Conservation (phyloP, 2,113 vertebrate genomes). For the Phalacrocorax aristotelis region DNA sequence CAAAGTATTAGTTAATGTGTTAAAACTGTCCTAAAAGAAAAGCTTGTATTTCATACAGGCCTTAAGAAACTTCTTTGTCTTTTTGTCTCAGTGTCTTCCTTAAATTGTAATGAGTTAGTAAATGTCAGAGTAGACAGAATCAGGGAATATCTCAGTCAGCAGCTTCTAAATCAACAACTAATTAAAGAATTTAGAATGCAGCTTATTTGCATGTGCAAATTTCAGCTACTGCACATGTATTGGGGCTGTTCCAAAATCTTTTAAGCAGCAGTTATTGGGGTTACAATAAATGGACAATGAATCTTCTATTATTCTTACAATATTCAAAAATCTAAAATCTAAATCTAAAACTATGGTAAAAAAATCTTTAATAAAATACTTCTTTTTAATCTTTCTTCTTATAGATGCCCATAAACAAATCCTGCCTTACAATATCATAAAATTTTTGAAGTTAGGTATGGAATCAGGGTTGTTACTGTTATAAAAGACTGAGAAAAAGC, state of each 20-base stretch:
- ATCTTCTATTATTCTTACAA: background rate
- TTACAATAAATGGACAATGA: constrained; percentile 3
- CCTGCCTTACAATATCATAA: background rate
- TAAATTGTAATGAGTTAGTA: constrained; percentile 13
- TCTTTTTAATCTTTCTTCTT: background rate
- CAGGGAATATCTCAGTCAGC: constrained; percentile 27
- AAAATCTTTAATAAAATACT: background rate
- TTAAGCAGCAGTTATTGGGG: constrained; percentile 8
- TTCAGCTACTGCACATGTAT: constrained; percentile 49
- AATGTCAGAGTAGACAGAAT: constrained; percentile 45
- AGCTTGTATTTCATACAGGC: background rate
- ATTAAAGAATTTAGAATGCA: constrained; percentile 39
- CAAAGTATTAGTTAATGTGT: background rate
- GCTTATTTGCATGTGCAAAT: constrained; percentile 70
- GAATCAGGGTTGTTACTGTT: background rate
- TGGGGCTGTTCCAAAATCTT: constrained; percentile 54
- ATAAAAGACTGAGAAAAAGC: background rate
- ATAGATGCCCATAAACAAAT: background rate
- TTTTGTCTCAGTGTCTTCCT: background rate
- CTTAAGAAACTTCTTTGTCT: background rate
- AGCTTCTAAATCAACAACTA: constrained; percentile 22
- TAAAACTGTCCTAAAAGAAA: background rate
- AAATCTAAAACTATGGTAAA: background rate
- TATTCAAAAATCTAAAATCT: background rate
- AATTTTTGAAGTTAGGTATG: background rate